Evolutionary conservation across 2,888 invertebrate genomes (phyloP), one percentile per base, ranked within the genome.

Genomic region (Drepana falcataria): DNA sequence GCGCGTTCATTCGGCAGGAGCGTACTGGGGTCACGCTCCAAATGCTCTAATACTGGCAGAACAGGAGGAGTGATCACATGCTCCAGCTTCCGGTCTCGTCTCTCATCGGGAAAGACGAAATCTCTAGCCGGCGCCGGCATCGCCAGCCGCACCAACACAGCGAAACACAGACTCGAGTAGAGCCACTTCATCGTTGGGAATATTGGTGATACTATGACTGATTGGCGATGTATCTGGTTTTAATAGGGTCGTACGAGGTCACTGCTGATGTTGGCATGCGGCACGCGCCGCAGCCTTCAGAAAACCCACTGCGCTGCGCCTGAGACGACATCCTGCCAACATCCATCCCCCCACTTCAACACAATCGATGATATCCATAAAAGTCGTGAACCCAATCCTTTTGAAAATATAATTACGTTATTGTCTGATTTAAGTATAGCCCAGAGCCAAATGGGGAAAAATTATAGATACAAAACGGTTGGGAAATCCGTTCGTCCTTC

Each of bases 241-340:
- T 89, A 91, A 90, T 89, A 89, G 87, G 89, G 84, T 84, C 79
- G 82, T 57, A 64, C 87, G 87, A 90, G 90, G 89, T 87, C 88
- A 78, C 56, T 51, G 59, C 71, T 77, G 66, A 77, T 74, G 87
- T 90, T 91, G 87, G 90, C 91, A 91, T 91, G 91, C 91, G 90
- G 84, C 91, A 77, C 91, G 88, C 83, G 85, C 79, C 86, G 77
- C 88, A 90, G 91, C 91, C 91, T 90, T 91, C 91, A 87, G 89
- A 89, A 90, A 88, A 87, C 84, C 91, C 91, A 90, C 90, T 90
- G 90, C 82, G 82, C 69, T 66, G 68, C 68, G 82, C 73, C 75
- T 59, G 83, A 74, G 79, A 74, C 82, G 73, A 77, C 77, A 81
- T 87, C 90, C 89, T 87, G 87, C 73, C 74, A 71, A 68, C 71